Evolutionary conservation across 2,113 vertebrate genomes (phyloP), one percentile per base, ranked within the genome.

Genomic region (Emydura subglobosa): DNA sequence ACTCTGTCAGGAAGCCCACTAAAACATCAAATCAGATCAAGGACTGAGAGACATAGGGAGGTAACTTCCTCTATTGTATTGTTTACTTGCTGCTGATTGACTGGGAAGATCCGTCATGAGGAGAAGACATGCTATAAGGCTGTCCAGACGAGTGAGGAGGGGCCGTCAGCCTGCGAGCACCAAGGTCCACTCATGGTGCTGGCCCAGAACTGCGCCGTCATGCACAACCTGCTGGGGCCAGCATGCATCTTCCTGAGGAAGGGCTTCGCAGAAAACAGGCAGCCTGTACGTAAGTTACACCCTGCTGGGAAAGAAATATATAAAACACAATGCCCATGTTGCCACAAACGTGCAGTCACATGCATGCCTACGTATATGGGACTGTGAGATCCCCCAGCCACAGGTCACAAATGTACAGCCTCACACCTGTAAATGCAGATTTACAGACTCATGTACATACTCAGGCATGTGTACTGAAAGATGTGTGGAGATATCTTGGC

Each of bases 171-270:
- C 27, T 95, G 98, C 94, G 98, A 98, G 96, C 97, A 98, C 98
- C 99, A 99, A 21, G 99, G 99, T 96, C 99, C 99, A 0, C 98
- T 99, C 96, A 97, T 99, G 98, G 98, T 98, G 97, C 98, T 99
- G 98, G 99, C 99, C 97, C 99, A 99, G 98, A 99, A 99, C 98
- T 99, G 99, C 94, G 98, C 98, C 13, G 98, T 98, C 98, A 99
- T 99, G 99, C 99, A 99, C 98, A 99, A 99, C 98, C 98, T 99
- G 86, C 98, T 99, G 98, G 99, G 99, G 95, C 99, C 99, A 3
- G 99, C 99, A 86, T 99, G 99, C 98, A 99, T 99, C 98, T 99
- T 99, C 98, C 99, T 99, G 97, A 99, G 99, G 98, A 99, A 99
- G 98, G 99, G 99, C 98, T 99, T 99, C 98, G 99, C 99, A 85